Percentiles rank a stretch among this genome's conserved stretches.
phyloP scores from a whole-genome alignment of 2,888 invertebrate genomes.

The Cryptocheilus praepositus region DNA sequence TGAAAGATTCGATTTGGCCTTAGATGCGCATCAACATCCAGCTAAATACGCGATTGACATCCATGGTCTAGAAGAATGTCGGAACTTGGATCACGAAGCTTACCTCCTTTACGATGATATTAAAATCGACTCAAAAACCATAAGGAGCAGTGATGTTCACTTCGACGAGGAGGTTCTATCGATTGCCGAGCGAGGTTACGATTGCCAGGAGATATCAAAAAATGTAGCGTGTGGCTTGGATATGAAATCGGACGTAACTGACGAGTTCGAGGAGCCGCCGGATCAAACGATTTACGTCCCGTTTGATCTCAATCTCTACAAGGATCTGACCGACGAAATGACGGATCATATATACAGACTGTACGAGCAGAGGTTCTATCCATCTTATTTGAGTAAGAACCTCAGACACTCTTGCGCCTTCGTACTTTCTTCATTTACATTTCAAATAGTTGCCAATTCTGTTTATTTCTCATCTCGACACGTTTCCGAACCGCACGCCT shows the following conservation, averaged over 20 bases:
- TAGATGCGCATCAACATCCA: slow-evolving; percentile 76
- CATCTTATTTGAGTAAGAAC: slow-evolving; percentile 76
- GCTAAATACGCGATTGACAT: slow-evolving; percentile 78
- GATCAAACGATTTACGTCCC: slow-evolving; percentile 74
- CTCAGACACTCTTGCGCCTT: too few species aligned
- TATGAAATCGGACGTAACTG: slow-evolving; percentile 24
- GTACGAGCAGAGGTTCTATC: slow-evolving; percentile 77
- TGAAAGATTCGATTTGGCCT: slow-evolving; percentile 80
- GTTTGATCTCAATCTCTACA: slow-evolving; percentile 74
- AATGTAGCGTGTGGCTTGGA: slow-evolving; percentile 55
- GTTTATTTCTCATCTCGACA: too few species aligned
- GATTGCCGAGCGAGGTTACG: slow-evolving; percentile 38
- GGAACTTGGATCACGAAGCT: slow-evolving; percentile 70
- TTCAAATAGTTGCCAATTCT: neutral
- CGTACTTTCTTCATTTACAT: too few species aligned
- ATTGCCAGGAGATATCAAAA: slow-evolving; percentile 42
- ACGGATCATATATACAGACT: slow-evolving; percentile 77
- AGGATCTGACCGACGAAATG: slow-evolving; percentile 74
- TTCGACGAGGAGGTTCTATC: slow-evolving; percentile 21
- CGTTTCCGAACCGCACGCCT: too few species aligned
- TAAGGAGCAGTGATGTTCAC: slow-evolving; percentile 23
- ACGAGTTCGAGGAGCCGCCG: slow-evolving; percentile 39
- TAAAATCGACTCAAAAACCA: slow-evolving; percentile 26
- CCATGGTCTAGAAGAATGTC: slow-evolving; percentile 77
- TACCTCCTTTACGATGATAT: slow-evolving; percentile 76